phyloP scores from a whole-genome alignment of 2,113 vertebrate genomes.

The Heterocephalus glaber region DNA sequence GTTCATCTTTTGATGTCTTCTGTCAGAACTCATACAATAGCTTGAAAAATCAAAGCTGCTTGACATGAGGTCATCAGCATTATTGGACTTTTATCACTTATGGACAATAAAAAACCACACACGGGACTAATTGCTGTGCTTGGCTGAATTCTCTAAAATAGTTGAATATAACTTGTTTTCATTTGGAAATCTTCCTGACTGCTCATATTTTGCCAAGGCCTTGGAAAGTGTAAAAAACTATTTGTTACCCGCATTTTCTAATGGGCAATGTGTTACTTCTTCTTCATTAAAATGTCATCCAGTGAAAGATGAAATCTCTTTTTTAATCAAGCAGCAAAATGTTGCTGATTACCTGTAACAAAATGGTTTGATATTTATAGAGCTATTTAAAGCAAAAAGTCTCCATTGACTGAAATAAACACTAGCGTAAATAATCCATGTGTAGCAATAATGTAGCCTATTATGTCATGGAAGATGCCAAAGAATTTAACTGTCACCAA shows the following conservation, averaged over 20 bases:
- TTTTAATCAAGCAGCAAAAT: conserved; percentile 67
- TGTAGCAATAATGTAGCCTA: background rate
- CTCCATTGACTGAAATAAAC: conserved; percentile 35
- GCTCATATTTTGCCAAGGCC: background rate
- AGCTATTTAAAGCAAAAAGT: conserved; percentile 62
- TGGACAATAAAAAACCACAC: background rate
- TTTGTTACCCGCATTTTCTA: conserved; percentile 33
- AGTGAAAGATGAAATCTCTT: conserved; percentile 54
- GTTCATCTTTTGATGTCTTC: background rate
- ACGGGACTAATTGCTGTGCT: background rate
- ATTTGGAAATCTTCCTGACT: conserved; percentile 21
- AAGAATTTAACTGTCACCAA: conserved; percentile 7
- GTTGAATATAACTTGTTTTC: background rate
- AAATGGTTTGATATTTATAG: conserved; percentile 58
- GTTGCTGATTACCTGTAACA: conserved; percentile 55
- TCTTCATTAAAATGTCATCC: conserved; percentile 69
- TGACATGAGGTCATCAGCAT: background rate
- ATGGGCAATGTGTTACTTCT: background rate
- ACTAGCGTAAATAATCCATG: conserved; percentile 21
- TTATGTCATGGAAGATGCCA: background rate
- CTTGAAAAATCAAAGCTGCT: background rate
- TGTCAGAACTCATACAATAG: background rate
- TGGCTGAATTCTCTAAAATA: background rate
- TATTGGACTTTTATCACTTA: background rate
- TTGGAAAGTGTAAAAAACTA: conserved; percentile 28